Percentiles rank a stretch among this genome's conserved stretches.
phyloP scores from a whole-genome alignment of 1,140 invertebrate species.

The Mercenaria mercenaria region DNA sequence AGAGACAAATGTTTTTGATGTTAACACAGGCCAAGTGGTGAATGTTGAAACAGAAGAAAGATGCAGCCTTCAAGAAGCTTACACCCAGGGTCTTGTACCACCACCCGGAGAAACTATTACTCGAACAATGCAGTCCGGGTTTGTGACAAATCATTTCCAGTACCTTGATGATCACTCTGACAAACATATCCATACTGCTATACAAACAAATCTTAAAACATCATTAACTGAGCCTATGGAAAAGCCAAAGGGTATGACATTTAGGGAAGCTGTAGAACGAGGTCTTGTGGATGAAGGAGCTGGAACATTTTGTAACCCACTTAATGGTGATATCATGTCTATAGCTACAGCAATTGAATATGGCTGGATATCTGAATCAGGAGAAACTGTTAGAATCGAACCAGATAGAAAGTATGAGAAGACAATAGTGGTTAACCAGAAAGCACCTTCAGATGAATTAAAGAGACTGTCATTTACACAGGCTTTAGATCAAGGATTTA shows the following conservation, averaged over 20 bases:
- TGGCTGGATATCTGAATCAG: conserved; percentile 75
- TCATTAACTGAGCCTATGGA: conserved; percentile 49
- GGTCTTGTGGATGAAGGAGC: conserved; percentile 92
- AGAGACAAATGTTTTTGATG: conserved; percentile 93
- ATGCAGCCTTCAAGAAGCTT: conserved; percentile 81
- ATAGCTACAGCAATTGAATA: conserved; percentile 93
- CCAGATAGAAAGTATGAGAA: conserved; percentile 64
- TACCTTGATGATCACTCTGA: conserved; percentile 48
- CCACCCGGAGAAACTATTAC: conserved; percentile 67
- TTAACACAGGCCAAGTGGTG: conserved; percentile 91
- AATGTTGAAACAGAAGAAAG: conserved; percentile 77
- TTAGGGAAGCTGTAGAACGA: conserved; percentile 78
- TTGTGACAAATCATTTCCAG: conserved; percentile 62
- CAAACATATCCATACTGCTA: conserved; percentile 52
- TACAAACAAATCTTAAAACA: conserved; percentile 57
- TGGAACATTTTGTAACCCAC: conserved; percentile 91
- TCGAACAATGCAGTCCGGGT: conserved; percentile 55
- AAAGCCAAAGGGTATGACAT: conserved; percentile 56
- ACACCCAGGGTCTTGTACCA: conserved; percentile 80
- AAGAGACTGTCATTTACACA: conserved; percentile 82
- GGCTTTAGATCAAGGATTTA: conserved; percentile 88
- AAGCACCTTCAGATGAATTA: conserved; percentile 53
- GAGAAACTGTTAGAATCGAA: conserved; percentile 39
- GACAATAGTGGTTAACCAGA: conserved; percentile 51
- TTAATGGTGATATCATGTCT: conserved; percentile 91